Conservation (phyloP, 2,797 vertebrate genomes). For the Carduelis carduelis region DNA sequence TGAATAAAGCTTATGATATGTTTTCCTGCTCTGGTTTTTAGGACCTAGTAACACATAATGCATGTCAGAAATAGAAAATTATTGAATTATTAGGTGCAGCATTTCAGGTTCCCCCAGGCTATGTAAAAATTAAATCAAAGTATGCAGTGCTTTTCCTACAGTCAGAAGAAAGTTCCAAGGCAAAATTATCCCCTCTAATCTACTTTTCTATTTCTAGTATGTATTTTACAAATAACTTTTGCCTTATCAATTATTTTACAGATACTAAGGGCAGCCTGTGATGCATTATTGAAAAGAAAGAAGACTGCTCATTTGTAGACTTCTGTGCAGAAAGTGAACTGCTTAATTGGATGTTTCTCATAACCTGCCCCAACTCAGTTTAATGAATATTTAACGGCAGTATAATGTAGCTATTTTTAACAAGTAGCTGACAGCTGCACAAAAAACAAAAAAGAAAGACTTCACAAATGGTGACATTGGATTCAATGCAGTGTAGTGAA, state of each 20-base stretch:
- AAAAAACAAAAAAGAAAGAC: background rate
- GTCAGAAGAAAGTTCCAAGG: background rate
- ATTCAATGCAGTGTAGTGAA: background rate
- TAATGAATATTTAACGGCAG: constrained; percentile 43
- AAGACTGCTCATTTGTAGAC: background rate
- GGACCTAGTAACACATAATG: background rate
- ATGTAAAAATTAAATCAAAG: constrained; percentile 35
- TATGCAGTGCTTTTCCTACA: background rate
- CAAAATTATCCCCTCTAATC: constrained; percentile 8
- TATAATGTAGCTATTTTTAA: constrained; percentile 36
- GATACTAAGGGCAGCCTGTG: background rate
- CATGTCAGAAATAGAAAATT: constrained; percentile 23
- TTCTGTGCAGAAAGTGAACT: constrained; percentile 4
- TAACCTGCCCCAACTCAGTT: background rate
- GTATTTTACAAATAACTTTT: constrained; percentile 46
- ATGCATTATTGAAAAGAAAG: constrained; percentile 41
- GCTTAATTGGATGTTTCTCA: constrained; percentile 25
- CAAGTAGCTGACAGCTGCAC: background rate
- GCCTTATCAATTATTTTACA: constrained; percentile 44
- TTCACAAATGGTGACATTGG: background rate
- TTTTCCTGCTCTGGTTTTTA: background rate
- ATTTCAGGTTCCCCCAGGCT: background rate
- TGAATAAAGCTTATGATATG: background rate
- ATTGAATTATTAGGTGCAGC: background rate
- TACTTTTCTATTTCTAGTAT: constrained; percentile 7